Evolutionary conservation across 2,797 vertebrate genomes (phyloP).

Genomic region (Thunnus albacares): DNA sequence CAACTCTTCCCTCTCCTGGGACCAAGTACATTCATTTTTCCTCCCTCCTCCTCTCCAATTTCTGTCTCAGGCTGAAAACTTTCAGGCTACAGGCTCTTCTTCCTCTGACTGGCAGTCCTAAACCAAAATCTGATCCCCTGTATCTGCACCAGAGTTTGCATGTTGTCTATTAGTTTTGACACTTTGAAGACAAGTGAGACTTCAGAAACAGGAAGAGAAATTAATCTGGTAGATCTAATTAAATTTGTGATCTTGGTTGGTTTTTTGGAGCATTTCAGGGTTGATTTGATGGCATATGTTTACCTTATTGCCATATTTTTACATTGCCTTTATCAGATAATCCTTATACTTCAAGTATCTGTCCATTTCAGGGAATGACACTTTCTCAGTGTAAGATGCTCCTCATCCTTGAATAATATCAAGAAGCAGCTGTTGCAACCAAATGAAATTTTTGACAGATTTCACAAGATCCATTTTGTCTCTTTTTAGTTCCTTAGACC

Average conservation of each 20-base stretch:
- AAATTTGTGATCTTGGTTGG: not conserved
- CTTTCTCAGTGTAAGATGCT: not conserved
- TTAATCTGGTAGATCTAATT: not conserved
- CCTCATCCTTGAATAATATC: not conserved
- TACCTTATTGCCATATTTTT: no score
- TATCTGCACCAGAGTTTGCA: not conserved
- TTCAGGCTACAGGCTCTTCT: constrained; percentile 16
- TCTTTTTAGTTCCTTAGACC: not conserved
- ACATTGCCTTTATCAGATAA: no score
- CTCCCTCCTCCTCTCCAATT: constrained; percentile 2
- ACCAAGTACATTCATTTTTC: no score
- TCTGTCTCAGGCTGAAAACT: not conserved
- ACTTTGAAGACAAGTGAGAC: not conserved
- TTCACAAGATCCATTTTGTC: not conserved
- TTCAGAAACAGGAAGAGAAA: not conserved
- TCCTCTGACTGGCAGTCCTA: no score
- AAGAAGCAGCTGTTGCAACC: not conserved
- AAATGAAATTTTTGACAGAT: not conserved
- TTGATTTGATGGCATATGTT: no score
- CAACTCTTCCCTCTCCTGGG: no score
- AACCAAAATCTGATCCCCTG: not conserved
- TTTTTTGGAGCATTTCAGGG: no score
- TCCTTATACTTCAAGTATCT: no score
- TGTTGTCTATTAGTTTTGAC: not conserved
- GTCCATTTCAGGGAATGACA: no score